phyloP scores from a whole-genome alignment of 2,113 vertebrate species.

The Etheostoma cragini region DNA sequence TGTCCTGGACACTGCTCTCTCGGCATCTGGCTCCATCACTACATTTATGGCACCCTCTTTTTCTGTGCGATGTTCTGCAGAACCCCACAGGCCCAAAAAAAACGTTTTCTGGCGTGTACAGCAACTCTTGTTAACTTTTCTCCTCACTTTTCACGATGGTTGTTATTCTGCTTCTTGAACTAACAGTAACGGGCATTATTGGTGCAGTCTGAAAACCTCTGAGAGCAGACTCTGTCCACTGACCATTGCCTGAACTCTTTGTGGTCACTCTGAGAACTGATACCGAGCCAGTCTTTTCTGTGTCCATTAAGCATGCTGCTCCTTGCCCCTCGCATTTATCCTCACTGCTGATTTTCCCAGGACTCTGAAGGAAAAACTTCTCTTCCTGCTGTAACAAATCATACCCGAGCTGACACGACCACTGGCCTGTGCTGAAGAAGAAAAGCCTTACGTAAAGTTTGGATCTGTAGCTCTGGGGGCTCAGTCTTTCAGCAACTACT shows the following conservation, averaged over 20 bases:
- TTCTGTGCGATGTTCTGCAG: too few species aligned
- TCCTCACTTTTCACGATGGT: constrained; percentile 1
- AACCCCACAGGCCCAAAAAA: too few species aligned
- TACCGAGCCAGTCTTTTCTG: constrained; percentile 36
- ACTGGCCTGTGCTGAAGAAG: constrained; percentile 34
- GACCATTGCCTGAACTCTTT: constrained; percentile 60
- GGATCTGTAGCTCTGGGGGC: constrained; percentile 18
- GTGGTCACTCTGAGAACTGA: constrained; percentile 57
- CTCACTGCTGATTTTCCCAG: constrained; percentile 71
- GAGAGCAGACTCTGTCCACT: constrained; percentile 46
- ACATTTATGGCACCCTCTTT: too few species aligned
- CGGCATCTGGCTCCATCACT: too few species aligned
- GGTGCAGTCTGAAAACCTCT: constrained; percentile 20
- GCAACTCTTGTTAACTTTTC: background rate
- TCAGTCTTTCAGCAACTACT: constrained; percentile 34
- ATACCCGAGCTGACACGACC: constrained; percentile 34
- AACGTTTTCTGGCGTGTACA: background rate
- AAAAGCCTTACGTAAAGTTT: constrained; percentile 36
- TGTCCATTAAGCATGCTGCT: constrained; percentile 33
- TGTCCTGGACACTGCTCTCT: too few species aligned
- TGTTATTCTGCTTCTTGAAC: constrained; percentile 8
- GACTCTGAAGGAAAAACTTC: constrained; percentile 58
- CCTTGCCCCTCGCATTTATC: constrained; percentile 41
- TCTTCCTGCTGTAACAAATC: constrained; percentile 69
- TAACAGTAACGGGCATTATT: background rate